phyloP scores from a whole-genome alignment of 2,113 vertebrate species.

The Platichthys stellatus region DNA sequence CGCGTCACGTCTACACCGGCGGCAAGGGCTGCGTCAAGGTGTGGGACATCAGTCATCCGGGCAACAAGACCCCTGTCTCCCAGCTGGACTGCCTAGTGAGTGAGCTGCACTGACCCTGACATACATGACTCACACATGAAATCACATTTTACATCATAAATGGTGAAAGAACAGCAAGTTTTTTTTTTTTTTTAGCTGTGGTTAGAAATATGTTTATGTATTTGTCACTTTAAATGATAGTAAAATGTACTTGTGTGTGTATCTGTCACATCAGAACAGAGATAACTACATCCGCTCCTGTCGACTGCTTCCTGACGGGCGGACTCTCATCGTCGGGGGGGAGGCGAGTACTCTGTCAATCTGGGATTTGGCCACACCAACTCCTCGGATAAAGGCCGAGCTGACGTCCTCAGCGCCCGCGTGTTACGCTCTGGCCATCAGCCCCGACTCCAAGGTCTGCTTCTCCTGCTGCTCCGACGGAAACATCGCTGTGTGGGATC shows the following conservation, averaged over 20 bases:
- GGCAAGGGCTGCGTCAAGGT: constrained; percentile 98
- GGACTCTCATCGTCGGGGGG: constrained; percentile 94
- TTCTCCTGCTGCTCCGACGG: constrained; percentile 98
- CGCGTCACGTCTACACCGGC: constrained; percentile 94
- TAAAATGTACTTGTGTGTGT: background rate
- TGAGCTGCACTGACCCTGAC: background rate
- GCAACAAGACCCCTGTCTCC: constrained; percentile 96
- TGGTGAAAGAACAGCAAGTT: background rate
- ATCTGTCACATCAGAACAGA: constrained; percentile 86
- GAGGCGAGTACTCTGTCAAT: constrained; percentile 96
- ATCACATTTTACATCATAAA: background rate
- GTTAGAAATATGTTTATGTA: background rate
- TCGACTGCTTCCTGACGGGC: constrained; percentile 93
- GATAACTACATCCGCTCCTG: constrained; percentile 99
- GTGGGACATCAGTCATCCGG: constrained; percentile 98
- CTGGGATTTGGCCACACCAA: constrained; percentile 96
- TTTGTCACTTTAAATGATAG: background rate
- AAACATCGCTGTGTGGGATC: constrained; percentile 97
- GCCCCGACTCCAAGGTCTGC: constrained; percentile 97
- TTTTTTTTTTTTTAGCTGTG: background rate
- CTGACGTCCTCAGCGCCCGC: constrained; percentile 93
- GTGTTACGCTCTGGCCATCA: constrained; percentile 97
- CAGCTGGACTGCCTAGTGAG: constrained; percentile 97
- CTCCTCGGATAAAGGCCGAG: constrained; percentile 95
- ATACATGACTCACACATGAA: background rate